A percentile compares a stretch with the other conserved stretches of the same genome.
Evolutionary conservation across 2,888 invertebrate species (phyloP).

Genomic region (Morpho deidamia): DNA sequence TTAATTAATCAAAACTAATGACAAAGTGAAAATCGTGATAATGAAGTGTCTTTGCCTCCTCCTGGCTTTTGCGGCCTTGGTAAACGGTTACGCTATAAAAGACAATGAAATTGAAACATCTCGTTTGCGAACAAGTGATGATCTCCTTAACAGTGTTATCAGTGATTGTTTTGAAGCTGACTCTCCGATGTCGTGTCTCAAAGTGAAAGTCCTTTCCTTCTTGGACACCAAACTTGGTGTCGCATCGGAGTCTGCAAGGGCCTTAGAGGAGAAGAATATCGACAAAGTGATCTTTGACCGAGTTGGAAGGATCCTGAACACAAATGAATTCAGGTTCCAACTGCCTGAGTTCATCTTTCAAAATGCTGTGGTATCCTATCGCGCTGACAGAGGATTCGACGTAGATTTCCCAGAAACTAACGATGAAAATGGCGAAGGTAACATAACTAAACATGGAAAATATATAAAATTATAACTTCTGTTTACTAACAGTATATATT

Average conservation of each 20-base stretch:
- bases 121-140: conserved; percentile 81
- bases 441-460: not conserved
- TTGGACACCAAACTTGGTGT: conserved; percentile 84
- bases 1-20: conserved; percentile 70
- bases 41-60: conserved; percentile 75
- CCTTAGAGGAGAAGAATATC: conserved; percentile 79
- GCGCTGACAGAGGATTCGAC: conserved; percentile 82
- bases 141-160: conserved; percentile 83
- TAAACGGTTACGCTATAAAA: conserved; percentile 67
- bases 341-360: conserved; percentile 86
- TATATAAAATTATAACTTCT: too few species aligned
- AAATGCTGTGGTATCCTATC: conserved; percentile 81
- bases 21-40: conserved; percentile 55
- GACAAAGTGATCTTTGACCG: conserved; percentile 87
- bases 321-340: conserved; percentile 85
- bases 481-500: conserved; percentile 1
- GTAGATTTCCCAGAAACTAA: conserved; percentile 75
- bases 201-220: conserved; percentile 86
- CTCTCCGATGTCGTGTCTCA: conserved; percentile 84
- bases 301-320: conserved; percentile 82
- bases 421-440: conserved; percentile 78
- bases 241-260: conserved; percentile 79
- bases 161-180: conserved; percentile 84
- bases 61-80: conserved; percentile 71
- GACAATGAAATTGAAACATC: conserved; percentile 78